Conservation (phyloP, 1,140 invertebrate species). For the Parapsyche elsis region DNA sequence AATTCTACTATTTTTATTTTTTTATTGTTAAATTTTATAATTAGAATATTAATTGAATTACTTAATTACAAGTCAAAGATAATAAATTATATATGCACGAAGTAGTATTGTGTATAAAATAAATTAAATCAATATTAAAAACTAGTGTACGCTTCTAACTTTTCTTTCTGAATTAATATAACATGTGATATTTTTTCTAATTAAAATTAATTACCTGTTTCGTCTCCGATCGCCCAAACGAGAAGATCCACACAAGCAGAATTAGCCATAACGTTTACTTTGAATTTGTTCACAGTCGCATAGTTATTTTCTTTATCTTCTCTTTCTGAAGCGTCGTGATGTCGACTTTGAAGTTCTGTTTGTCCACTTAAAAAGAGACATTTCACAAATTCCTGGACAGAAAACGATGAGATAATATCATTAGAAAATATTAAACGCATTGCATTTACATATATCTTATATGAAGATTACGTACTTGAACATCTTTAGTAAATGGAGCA, state of each 20-base stretch:
- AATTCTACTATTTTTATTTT: not conserved
- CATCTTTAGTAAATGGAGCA: conserved; percentile 90
- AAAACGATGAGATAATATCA: not conserved
- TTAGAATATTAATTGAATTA: not conserved
- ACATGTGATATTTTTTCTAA: no score
- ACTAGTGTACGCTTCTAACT: no score
- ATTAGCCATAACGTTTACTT: conserved; percentile 96
- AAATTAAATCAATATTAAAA: conserved; percentile 18
- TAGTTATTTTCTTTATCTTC: conserved; percentile 83
- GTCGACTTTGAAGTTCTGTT: conserved; percentile 87
- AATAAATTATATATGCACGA: not conserved
- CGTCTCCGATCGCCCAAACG: conserved; percentile 97
- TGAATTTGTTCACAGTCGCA: conserved; percentile 88
- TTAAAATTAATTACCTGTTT: conserved; percentile 79
- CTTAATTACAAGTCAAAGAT: not conserved
- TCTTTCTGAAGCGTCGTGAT: conserved; percentile 83
- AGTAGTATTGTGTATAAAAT: not conserved
- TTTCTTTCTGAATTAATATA: no score
- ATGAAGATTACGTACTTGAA: conserved; percentile 85
- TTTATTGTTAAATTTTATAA: not conserved
- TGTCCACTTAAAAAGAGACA: conserved; percentile 91
- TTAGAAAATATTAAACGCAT: not conserved
- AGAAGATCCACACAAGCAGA: conserved; percentile 97
- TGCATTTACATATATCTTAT: not conserved
- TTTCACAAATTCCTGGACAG: conserved; percentile 72